Evolutionary conservation across 2,888 invertebrate species (phyloP), one percentile per base, ranked within the genome.

Genomic region (Patella depressa): DNA sequence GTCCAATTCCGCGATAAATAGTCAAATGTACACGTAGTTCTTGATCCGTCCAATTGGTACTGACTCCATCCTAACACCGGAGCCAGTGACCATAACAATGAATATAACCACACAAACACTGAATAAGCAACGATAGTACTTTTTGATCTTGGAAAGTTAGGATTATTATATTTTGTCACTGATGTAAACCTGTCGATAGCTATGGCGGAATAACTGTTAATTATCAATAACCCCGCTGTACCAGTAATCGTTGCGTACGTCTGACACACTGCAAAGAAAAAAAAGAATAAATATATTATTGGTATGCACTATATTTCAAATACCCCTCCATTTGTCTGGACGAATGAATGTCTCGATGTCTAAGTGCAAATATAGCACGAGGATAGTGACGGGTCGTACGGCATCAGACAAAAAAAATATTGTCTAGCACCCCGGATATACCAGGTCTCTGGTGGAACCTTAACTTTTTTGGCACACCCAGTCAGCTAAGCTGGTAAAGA

Each of bases 1-100:
- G 53, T 29, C 45, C 53, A 14, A 19, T 54, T 71, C 12, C 77
- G 74, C 53, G 77, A 74, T 7, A 81, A 77, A 72, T 80, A 83
- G 76, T 83, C 80, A 77, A 82, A 83, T 4, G 83, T 78, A 78
- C 83, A 83, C 57, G 83, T 79, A 14, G 83, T 83, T 24, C 81
- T 79, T 34, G 81, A 77, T 24, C 82, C 81, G 45, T 83, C 83
- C 70, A 83, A 78, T 7, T 74, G 77, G 71, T 80, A 83, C 19
- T 54, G 57, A 69, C 79, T 73, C 76, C 81, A 75, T 19, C 83
- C 82, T 53, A 78, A 24, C 15, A 81, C 65, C 3, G 83, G 83
- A 14, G 79, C 71, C 2, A 73, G 29, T 3, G 79, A 73, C 83
- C 83, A 83, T 3, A 76, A 55, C 19, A 80, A 59, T 14, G 81